Evolutionary conservation across 2,888 invertebrate species (phyloP).

Genomic region (Hesperia comma): DNA sequence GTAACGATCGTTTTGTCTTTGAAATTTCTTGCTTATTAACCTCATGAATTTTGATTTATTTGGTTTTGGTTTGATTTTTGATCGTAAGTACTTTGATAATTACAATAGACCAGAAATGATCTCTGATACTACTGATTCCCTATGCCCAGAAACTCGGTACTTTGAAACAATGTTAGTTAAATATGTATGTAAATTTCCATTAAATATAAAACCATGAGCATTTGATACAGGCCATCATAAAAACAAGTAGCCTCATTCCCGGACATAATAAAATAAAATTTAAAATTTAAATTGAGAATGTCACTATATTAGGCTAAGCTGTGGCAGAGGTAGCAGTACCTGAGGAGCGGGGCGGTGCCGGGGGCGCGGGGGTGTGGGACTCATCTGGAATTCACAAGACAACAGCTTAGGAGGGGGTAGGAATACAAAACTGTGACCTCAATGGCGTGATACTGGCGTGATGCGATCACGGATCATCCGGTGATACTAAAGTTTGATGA

Average conservation of each 20-base stretch:
- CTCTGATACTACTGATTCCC: no score
- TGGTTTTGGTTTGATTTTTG: no score
- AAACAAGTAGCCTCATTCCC: background rate
- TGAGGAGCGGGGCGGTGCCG: slow-evolving; percentile 82
- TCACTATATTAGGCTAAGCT: slow-evolving; percentile 31
- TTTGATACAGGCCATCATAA: no score
- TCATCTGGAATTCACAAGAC: slow-evolving; percentile 84
- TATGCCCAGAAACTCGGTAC: no score
- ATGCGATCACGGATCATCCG: slow-evolving; percentile 17
- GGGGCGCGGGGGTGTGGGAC: slow-evolving; percentile 80
- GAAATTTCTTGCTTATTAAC: no score
- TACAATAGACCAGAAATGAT: no score
- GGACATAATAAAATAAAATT: background rate
- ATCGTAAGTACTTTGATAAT: no score
- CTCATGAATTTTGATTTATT: no score
- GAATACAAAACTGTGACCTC: slow-evolving; percentile 57
- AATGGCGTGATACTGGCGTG: slow-evolving; percentile 40
- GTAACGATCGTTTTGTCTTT: no score
- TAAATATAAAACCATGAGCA: no score
- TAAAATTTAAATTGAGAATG: slow-evolving; percentile 27
- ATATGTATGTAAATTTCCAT: no score
- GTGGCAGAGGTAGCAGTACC: slow-evolving; percentile 66
- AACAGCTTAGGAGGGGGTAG: slow-evolving; percentile 75
- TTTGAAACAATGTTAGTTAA: no score
- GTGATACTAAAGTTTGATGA: slow-evolving; percentile 24